phyloP scores from a whole-genome alignment of 2,797 vertebrate genomes.

The Podargus strigoides region DNA sequence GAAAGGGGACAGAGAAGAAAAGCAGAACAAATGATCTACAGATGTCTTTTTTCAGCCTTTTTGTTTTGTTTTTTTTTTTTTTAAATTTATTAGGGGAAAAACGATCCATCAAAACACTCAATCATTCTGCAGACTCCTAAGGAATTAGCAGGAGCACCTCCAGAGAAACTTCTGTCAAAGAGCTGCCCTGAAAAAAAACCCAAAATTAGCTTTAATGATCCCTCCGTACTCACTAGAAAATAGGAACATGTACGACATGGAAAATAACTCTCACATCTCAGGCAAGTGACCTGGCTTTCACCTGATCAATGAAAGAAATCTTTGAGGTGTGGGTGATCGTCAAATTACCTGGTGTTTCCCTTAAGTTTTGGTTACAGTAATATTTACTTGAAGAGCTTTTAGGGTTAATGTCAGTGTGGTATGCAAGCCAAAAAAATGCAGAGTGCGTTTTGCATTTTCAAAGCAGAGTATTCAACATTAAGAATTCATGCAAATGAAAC shows the following conservation, averaged over 20 bases:
- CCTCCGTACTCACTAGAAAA: background rate
- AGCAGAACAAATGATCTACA: background rate
- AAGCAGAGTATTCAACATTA: background rate
- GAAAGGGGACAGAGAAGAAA: background rate
- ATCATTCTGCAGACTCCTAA: background rate
- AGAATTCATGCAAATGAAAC: background rate
- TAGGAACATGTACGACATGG: background rate
- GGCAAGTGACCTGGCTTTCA: background rate
- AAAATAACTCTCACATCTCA: background rate
- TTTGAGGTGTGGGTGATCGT: background rate
- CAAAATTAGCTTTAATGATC: background rate
- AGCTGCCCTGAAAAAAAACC: background rate
- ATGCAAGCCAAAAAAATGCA: background rate
- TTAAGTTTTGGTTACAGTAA: background rate
- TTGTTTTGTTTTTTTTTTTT: background rate
- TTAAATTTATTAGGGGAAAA: background rate
- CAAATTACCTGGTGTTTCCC: background rate
- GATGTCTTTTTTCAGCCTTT: background rate
- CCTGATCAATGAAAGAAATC: background rate
- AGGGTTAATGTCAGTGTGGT: background rate
- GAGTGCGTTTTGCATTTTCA: background rate
- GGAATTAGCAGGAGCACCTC: background rate
- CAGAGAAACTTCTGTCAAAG: background rate
- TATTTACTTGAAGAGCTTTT: background rate
- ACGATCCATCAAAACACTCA: rapidly evolving